Conservation (phyloP, 2,113 vertebrate genomes). For the Mirza zaza region DNA sequence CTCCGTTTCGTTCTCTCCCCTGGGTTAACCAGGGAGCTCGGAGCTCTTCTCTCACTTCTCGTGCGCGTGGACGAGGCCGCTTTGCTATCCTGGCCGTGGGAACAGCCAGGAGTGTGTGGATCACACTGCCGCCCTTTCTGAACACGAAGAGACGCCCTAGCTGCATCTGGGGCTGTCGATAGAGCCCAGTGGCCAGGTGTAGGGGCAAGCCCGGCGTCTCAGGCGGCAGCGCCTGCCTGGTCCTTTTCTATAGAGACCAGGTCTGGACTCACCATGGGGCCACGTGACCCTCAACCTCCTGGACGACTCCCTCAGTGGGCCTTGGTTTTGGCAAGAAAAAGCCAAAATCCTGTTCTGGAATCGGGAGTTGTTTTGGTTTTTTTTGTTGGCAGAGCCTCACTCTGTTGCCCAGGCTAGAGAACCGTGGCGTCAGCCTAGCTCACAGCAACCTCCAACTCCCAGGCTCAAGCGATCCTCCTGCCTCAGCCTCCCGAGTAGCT, state of each 20-base stretch:
- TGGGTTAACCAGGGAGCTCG: neutral
- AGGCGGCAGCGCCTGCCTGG: neutral
- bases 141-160: neutral
- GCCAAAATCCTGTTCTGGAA: neutral
- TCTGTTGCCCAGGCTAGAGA: too few species aligned
- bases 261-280: neutral
- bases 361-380: neutral
- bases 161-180: too few species aligned
- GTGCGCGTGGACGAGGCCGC: too few species aligned
- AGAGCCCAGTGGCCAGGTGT: neutral
- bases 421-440: too few species aligned
- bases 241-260: too few species aligned
- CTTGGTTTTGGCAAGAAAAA: neutral
- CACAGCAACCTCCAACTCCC: too few species aligned
- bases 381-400: too few species aligned
- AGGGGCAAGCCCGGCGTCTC: neutral
- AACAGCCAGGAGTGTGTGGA: neutral
- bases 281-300: neutral
- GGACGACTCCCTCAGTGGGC: neutral
- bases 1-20: neutral
- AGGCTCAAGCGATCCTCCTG: too few species aligned
- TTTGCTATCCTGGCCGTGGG: neutral
- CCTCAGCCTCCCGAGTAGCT: too few species aligned
- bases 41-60: neutral
- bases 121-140: neutral